These are phyloP conservation scores for Holocentrus rufus DNA, from an alignment of 2,797 vertebrate species.

Conservation along the genomic window DNA sequence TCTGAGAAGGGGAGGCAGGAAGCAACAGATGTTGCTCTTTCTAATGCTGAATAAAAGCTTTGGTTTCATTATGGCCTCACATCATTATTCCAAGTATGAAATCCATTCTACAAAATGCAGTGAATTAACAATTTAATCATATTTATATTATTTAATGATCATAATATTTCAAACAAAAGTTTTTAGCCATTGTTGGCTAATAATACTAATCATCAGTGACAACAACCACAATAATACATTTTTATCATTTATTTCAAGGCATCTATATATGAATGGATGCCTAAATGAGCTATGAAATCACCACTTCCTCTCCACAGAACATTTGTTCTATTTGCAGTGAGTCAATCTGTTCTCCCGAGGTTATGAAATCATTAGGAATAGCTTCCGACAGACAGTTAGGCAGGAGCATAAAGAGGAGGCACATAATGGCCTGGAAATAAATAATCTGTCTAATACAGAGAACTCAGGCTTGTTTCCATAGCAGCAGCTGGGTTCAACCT, in stretches of 20 bases:
- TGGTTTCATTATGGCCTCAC: conserved; percentile 13
- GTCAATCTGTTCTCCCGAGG: background rate
- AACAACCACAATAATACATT: background rate
- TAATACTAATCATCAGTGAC: background rate
- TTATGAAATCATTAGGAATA: conserved; percentile 23
- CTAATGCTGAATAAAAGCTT: conserved; percentile 31
- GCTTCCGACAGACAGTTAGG: background rate
- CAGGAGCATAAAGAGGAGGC: conserved; percentile 7
- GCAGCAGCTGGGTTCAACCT: conserved; percentile 45
- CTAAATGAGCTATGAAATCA: background rate
- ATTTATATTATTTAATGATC: background rate
- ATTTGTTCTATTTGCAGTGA: background rate
- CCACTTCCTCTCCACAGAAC: background rate
- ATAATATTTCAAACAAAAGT: background rate
- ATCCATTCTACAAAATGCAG: too few relatives aligned
- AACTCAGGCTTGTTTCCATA: conserved; percentile 56
- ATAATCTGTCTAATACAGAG: conserved; percentile 39
- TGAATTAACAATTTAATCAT: background rate
- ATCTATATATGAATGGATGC: background rate
- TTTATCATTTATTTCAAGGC: background rate
- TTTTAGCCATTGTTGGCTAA: too few relatives aligned
- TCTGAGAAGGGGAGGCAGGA: conserved; percentile 40
- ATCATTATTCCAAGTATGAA: background rate
- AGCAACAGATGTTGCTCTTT: conserved; percentile 37
- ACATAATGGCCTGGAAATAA: conserved; percentile 21